Evolutionary conservation across 2,888 invertebrate species (phyloP).

Genomic region (Dryococelus australis): DNA sequence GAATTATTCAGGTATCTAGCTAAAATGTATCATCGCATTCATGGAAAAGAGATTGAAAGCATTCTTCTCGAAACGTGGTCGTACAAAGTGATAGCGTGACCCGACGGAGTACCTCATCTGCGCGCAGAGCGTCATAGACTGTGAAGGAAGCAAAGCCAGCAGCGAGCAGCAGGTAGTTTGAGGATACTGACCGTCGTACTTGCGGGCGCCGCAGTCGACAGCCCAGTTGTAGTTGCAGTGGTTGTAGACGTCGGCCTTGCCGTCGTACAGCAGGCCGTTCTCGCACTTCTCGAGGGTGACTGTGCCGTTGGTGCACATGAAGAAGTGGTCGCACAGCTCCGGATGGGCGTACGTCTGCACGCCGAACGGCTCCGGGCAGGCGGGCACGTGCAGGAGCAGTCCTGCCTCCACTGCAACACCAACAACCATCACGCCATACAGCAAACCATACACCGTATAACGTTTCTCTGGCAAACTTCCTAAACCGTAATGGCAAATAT

Average conservation of each 20-base stretch:
- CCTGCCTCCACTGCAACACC: slow-evolving; percentile 55
- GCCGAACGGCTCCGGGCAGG: slow-evolving; percentile 83
- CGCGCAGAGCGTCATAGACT: too few species aligned
- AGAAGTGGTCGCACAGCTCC: slow-evolving; percentile 87
- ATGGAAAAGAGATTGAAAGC: too few species aligned
- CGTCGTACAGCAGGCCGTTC: slow-evolving; percentile 90
- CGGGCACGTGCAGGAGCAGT: slow-evolving; percentile 70
- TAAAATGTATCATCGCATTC: too few species aligned
- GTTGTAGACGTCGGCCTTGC: slow-evolving; percentile 87
- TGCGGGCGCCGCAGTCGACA: slow-evolving; percentile 82
- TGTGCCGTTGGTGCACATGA: slow-evolving; percentile 90
- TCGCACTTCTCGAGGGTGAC: slow-evolving; percentile 89
- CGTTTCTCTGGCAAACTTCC: too few species aligned
- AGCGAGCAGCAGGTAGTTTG: too few species aligned
- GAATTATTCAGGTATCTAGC: too few species aligned
- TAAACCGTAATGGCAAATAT: too few species aligned
- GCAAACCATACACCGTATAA: too few species aligned
- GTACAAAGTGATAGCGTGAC: too few species aligned
- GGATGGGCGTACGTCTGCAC: slow-evolving; percentile 86
- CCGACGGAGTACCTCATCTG: too few species aligned
- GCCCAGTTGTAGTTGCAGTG: slow-evolving; percentile 97
- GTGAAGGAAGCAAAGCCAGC: too few species aligned
- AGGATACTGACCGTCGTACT: slow-evolving; percentile 70
- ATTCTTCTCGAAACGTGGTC: too few species aligned
- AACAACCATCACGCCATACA: neutral